Evolutionary conservation across 2,797 vertebrate species (phyloP).

Genomic region (Clarias fuscus): DNA sequence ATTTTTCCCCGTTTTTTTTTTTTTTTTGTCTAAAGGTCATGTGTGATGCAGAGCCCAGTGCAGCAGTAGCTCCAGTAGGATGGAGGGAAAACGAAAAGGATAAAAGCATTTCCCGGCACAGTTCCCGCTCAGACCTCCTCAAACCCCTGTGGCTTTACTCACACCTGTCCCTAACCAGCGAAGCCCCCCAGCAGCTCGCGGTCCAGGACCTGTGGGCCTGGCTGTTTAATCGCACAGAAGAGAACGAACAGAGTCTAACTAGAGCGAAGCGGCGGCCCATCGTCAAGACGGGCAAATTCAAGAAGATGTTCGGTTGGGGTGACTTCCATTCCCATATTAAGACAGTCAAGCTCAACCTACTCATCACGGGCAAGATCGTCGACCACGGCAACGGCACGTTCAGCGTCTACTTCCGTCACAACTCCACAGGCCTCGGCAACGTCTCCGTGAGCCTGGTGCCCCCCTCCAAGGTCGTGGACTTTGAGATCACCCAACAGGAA

Average conservation of each 20-base stretch:
- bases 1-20: constrained; percentile 10
- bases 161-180: constrained; percentile 33
- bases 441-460: constrained; percentile 95
- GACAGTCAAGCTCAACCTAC: constrained; percentile 89
- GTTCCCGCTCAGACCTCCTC: constrained; percentile 28
- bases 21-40: constrained; percentile 51
- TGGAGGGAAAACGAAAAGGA: constrained; percentile 46
- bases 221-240: constrained; percentile 51
- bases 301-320: constrained; percentile 96
- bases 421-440: constrained; percentile 92
- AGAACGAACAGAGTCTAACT: constrained; percentile 39
- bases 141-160: constrained; percentile 55
- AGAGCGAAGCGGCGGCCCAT: constrained; percentile 54
- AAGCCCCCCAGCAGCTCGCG: constrained; percentile 29
- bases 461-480: constrained; percentile 85
- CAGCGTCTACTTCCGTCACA: constrained; percentile 96
- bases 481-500: constrained; percentile 71
- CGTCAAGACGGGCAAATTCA: constrained; percentile 74
- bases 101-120: constrained; percentile 36
- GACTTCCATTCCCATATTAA: constrained; percentile 96
- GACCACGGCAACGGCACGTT: constrained; percentile 97
- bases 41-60: constrained; percentile 25
- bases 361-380: constrained; percentile 95
- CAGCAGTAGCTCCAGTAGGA: constrained; percentile 4
- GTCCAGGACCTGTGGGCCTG: constrained; percentile 51